Conservation (phyloP, 2,113 vertebrate genomes). For the Scomber colias region DNA sequence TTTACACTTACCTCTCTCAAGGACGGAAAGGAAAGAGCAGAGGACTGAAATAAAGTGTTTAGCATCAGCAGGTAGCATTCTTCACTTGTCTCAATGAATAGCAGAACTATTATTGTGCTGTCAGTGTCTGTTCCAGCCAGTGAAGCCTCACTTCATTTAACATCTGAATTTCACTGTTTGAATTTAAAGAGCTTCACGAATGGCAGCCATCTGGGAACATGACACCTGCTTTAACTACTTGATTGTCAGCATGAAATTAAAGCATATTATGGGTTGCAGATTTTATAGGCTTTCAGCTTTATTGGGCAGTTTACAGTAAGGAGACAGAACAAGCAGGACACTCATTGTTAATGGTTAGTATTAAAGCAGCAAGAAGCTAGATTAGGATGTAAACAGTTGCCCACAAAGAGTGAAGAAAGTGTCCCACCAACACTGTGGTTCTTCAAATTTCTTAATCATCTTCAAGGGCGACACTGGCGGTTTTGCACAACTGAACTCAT, state of each 20-base stretch:
- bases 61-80: background rate
- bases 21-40: background rate
- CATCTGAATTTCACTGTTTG: background rate
- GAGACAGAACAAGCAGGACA: conserved; percentile 3
- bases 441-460: background rate
- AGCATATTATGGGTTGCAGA: conserved; percentile 2
- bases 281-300: conserved; percentile 19
- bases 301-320: conserved; percentile 13
- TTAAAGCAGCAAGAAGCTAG: background rate
- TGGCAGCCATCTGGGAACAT: conserved; percentile 4
- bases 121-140: conserved; percentile 11
- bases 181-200: conserved; percentile 16
- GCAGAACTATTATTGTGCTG: conserved; percentile 12
- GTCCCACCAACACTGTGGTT: too few relatives aligned
- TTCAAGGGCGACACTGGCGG: background rate
- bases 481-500: background rate
- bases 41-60: background rate
- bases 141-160: conserved; percentile 18
- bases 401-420: background rate
- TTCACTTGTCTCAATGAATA: background rate
- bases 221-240: conserved; percentile 30
- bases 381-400: background rate
- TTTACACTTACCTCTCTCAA: background rate
- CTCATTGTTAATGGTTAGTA: background rate
- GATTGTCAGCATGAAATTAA: conserved; percentile 19